Evolutionary conservation across 2,113 vertebrate genomes (phyloP).

Genomic region (Zootoca vivipara): DNA sequence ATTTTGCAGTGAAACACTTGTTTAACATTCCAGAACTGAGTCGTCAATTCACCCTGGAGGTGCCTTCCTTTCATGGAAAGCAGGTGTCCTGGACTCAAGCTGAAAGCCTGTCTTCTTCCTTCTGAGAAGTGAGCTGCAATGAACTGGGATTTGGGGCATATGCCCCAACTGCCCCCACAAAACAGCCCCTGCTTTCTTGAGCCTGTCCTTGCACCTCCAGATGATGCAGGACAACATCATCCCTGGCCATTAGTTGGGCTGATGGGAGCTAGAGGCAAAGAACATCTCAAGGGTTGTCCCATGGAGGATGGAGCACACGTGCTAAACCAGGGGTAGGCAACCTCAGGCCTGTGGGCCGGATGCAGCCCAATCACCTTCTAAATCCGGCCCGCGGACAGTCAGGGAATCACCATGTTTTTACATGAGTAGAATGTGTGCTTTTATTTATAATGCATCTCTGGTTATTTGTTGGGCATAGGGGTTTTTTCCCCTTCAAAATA

Average conservation of each 20-base stretch:
- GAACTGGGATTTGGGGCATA: not conserved
- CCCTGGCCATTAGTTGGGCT: not conserved
- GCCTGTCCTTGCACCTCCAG: not conserved
- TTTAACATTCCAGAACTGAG: not conserved
- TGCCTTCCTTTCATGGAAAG: not conserved
- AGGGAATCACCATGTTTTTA: no score
- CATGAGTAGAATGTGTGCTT: no score
- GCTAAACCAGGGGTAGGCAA: no score
- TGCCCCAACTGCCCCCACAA: not conserved
- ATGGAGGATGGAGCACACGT: not conserved
- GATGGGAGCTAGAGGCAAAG: not conserved
- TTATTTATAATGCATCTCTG: no score
- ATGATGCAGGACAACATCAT: not conserved
- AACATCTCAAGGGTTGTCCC: no score
- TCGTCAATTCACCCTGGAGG: not conserved
- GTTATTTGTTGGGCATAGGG: no score
- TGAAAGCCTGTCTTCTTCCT: not conserved
- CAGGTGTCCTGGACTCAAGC: not conserved
- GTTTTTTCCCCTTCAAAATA: no score
- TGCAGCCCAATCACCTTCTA: no score
- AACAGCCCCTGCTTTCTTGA: not conserved
- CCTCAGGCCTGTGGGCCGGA: no score
- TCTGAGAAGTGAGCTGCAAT: no score
- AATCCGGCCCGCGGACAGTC: no score
- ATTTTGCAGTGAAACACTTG: not conserved